Conservation (phyloP, 1,140 invertebrate genomes). For the Mactra quadrangularis region DNA sequence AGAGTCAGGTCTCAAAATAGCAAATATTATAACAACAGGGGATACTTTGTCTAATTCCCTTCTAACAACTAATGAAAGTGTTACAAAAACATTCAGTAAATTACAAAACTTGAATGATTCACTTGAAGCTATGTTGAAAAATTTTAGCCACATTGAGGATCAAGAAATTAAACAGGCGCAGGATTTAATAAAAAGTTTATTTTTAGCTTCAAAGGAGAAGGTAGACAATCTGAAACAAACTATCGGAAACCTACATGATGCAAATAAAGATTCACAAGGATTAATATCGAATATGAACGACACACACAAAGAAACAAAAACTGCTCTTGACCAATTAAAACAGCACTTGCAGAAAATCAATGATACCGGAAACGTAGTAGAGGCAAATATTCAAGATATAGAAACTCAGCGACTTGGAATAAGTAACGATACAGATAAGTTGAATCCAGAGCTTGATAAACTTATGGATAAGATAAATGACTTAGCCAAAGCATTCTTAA, state of each 20-base stretch:
- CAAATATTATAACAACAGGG: neutral
- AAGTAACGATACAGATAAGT: neutral
- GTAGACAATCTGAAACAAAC: neutral
- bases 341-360: slow-evolving; percentile 23
- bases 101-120: neutral
- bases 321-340: slow-evolving; percentile 28
- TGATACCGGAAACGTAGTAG: neutral
- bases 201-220: slow-evolving; percentile 1
- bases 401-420: neutral
- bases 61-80: slow-evolving; percentile 9
- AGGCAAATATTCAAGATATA: neutral
- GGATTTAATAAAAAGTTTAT: neutral
- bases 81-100: slow-evolving; percentile 12
- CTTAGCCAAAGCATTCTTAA: neutral
- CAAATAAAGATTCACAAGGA: neutral
- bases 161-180: slow-evolving; percentile 11
- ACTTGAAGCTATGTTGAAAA: slow-evolving; percentile 2
- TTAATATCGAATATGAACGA: slow-evolving; percentile 6
- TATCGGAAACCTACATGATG: neutral
- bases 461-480: slow-evolving; percentile 19
- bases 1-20: neutral
- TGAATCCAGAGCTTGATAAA: slow-evolving; percentile 6
- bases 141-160: slow-evolving; percentile 51
- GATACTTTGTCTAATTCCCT: neutral
- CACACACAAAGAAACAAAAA: slow-evolving; percentile 23